Evolutionary conservation across 1,140 invertebrate genomes (phyloP), one percentile per base, ranked within the genome.

Genomic region (Macrostomum lignano): DNA sequence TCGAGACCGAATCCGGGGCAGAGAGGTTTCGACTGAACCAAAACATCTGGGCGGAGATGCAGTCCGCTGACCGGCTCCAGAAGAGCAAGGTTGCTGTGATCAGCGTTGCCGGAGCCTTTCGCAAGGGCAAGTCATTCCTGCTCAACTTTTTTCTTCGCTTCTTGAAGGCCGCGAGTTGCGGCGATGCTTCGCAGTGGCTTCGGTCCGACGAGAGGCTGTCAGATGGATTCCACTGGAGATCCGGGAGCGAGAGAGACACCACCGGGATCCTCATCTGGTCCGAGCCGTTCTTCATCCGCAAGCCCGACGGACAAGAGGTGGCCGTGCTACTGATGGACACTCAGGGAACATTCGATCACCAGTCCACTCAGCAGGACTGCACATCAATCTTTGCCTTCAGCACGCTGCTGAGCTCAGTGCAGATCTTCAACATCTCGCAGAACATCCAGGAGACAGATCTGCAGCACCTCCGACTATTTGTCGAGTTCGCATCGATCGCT

Each of bases 391-490:
- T 91, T 62, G 81, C 79, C 7, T 61, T 86, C 1, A 84, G 77
- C 57, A 82, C 79, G 5, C 82, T 88, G 78, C 58, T 84, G 21
- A 82, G 77, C 36, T 86, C 79, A 6, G 76, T 88, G n/a, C 74
- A 86, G 60, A 79, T 91, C 28, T 93, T 79, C 53, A 93, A 93
- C 62, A 59, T 93, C 30, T 78, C 75, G 23, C 72, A 77, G 49
- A 88, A 91, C 51, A 84, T 93, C 28, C 77, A 88, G 56, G 81
- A 91, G 51, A 81, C 91, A 55, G 79, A 91, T 60, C 49, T 91
- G 17, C 81, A 91, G 51, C 79, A 91, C 61, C 62, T 91, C 40
- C 76, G 42, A 61, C 51, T 93, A 24, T 94, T 94, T 52, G 91
- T 81, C 10, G 84, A 94, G 52, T 94, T 93, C 57, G 84, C 84